phyloP scores from a whole-genome alignment of 2,113 vertebrate species.

The Antechinus flavipes region DNA sequence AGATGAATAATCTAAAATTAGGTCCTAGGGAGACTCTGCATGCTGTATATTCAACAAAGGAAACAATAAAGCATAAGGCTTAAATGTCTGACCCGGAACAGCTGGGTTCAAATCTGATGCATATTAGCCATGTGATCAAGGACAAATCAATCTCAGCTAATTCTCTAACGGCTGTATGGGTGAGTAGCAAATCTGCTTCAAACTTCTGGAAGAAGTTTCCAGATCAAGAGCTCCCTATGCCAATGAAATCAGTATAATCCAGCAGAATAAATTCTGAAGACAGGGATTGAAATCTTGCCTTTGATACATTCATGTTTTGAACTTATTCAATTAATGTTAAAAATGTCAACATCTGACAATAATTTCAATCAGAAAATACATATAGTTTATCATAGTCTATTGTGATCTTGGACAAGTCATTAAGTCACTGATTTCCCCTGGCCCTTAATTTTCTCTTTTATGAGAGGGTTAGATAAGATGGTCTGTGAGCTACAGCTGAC shows the following conservation, averaged over 20 bases:
- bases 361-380: background rate
- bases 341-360: background rate
- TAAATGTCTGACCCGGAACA: background rate
- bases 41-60: background rate
- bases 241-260: background rate
- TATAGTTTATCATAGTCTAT: background rate
- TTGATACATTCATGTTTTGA: background rate
- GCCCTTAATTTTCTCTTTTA: background rate
- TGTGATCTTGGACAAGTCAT: background rate
- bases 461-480: background rate
- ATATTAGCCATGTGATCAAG: background rate
- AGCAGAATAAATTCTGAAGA: background rate
- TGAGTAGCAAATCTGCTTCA: background rate
- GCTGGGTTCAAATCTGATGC: background rate
- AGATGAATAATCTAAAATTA: background rate
- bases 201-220: background rate
- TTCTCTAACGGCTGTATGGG: background rate
- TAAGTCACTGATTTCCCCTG: background rate
- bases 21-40: background rate
- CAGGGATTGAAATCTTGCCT: background rate
- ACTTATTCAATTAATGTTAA: background rate
- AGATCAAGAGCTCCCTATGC: background rate
- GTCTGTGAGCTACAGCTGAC: background rate
- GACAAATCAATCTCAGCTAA: background rate
- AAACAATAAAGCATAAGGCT: background rate